Evolutionary conservation across 1,140 invertebrate genomes (phyloP).

Genomic region (Manduca sexta): DNA sequence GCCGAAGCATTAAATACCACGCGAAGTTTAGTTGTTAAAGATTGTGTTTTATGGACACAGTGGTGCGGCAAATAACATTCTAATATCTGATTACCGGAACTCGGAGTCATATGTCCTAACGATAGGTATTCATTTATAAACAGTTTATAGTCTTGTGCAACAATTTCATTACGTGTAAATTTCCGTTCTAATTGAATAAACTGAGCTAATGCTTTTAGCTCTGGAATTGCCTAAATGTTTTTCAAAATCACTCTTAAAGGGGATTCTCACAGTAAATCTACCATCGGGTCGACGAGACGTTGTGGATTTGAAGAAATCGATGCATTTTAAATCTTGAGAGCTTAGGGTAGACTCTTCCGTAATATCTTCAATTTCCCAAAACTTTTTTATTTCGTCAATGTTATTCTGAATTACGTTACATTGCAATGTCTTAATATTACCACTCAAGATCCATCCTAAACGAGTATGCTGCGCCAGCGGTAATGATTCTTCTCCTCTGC

Average conservation of each 20-base stretch:
- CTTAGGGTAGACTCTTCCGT: constrained; percentile 9
- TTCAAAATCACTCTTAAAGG: constrained; percentile 5
- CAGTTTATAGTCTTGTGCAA: constrained; percentile 13
- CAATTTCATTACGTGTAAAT: constrained; percentile 8
- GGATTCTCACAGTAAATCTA: constrained; percentile 13
- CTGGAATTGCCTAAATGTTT: constrained; percentile 14
- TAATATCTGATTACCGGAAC: background rate
- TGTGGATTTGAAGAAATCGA: constrained; percentile 12
- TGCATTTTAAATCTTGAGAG: constrained; percentile 14
- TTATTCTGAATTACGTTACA: constrained; percentile 24
- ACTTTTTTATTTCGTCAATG: constrained; percentile 12
- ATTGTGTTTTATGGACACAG: background rate
- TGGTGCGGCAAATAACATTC: constrained; percentile 17
- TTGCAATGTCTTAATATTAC: constrained; percentile 14
- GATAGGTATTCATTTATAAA: constrained; percentile 2
- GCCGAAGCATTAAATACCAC: constrained; percentile 56
- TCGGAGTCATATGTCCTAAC: constrained; percentile 1
- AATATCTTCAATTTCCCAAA: constrained; percentile 23
- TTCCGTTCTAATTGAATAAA: constrained; percentile 17
- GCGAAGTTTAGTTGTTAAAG: constrained; percentile 40
- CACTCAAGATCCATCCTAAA: constrained; percentile 25
- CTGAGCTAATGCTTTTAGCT: constrained; percentile 18
- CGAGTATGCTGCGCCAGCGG: constrained; percentile 21
- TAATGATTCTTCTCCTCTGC: constrained; percentile 4
- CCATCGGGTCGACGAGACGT: constrained; percentile 9